phyloP scores from a whole-genome alignment of 1,140 invertebrate genomes.

The Pollicipes pollicipes region DNA sequence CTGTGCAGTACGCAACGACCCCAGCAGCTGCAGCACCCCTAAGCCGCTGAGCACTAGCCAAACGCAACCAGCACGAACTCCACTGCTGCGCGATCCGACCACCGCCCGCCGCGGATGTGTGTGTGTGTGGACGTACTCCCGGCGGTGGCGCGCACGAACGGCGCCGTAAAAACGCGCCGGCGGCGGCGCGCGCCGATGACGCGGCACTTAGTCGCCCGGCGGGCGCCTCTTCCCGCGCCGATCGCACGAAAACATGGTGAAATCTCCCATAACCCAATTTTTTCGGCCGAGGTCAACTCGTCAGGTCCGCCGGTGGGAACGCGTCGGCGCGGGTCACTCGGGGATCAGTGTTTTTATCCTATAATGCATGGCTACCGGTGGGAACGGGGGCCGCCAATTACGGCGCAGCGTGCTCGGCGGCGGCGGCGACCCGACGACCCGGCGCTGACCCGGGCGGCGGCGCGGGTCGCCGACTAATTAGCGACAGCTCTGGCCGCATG shows the following conservation, averaged over 20 bases:
- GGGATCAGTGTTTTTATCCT: conserved; percentile 1
- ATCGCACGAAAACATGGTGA: conserved; percentile 1
- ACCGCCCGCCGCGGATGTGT: too few species aligned
- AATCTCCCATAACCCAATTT: conserved; percentile 2
- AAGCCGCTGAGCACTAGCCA: too few species aligned
- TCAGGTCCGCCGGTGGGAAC: neutral
- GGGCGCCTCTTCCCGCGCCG: neutral
- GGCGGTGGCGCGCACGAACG: neutral
- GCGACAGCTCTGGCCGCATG: neutral
- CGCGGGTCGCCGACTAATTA: neutral
- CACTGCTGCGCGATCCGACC: too few species aligned
- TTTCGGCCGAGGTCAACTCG: neutral
- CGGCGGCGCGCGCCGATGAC: too few species aligned
- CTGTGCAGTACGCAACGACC: too few species aligned
- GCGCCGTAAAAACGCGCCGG: neutral
- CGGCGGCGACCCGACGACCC: neutral
- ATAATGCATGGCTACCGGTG: neutral
- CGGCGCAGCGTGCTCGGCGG: neutral
- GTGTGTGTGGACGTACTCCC: too few species aligned
- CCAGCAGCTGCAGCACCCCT: too few species aligned
- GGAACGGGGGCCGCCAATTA: neutral
- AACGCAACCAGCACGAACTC: too few species aligned
- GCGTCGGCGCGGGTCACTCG: neutral
- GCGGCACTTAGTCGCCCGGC: too few species aligned
- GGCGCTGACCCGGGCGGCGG: too few species aligned